Evolutionary conservation across 2,797 vertebrate species (phyloP), one percentile per base, ranked within the genome.

Genomic region (Cygnus olor): DNA sequence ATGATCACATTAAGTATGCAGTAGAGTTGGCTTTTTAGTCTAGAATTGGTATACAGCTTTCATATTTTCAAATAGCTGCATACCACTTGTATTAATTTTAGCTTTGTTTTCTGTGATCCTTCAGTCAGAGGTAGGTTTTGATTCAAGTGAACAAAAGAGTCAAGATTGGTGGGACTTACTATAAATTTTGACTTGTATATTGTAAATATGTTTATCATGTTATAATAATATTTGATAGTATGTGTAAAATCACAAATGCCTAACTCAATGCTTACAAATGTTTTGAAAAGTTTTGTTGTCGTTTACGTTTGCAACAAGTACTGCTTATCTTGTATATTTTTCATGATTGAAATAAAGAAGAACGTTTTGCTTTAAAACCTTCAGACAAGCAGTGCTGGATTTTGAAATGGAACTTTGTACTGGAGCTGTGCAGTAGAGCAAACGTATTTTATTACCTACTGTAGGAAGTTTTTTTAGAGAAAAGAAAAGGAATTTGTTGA

Each of bases 231-330:
- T 58, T 70, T 72, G 49, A 24, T 38, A 57, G 18, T 28, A 12
- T 45, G 14, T 28, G 14, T 51, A 71, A 83, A 91, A 58, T 77
- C 53, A 34, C 84, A 77, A 72, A 80, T 63, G 76, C 10, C 15
- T 63, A 66, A 42, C 13, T 70, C 10, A 44, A 13, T 71, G 15
- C 27, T 44, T 80, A 20, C n/a, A 83, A 51, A 30, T 8, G n/a
- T 36, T 96, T 96, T 96, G n/a, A 86, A 81, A 94, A 76, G 4
- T 74, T 78, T 6, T 85, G 57, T 66, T 32, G 19, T 38, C 24
- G 44, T 82, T 90, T 80, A 20, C 15, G 2, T 38, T 13, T 78
- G 34, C 82, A 89, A 91, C 32, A 80, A 89, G 83, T 82, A 73
- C 70, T 53, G 32, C 53, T 84, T 30, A 77, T 79, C 54, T 76